Evolutionary conservation across 2,888 invertebrate species (phyloP).

Genomic region (Caenorhabditis macrosperma): DNA sequence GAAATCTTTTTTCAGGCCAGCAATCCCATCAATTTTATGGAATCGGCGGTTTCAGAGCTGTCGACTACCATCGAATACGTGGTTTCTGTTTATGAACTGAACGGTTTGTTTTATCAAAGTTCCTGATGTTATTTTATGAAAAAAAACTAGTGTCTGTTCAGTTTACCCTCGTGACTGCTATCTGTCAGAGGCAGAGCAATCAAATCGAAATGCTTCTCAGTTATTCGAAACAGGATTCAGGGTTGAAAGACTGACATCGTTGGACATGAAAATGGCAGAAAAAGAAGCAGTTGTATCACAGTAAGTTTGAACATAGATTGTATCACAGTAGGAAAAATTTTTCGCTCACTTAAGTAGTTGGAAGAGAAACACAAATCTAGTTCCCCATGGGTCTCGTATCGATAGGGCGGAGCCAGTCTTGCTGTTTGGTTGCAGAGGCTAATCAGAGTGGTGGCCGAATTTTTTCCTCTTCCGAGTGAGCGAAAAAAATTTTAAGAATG

Average conservation of each 20-base stretch:
- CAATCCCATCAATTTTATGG: background rate
- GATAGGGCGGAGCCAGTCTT: no score
- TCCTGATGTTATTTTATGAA: background rate
- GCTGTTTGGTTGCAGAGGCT: no score
- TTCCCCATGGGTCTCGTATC: no score
- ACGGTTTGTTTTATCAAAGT: slow-evolving; percentile 2
- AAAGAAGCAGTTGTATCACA: background rate
- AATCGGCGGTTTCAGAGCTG: slow-evolving; percentile 14
- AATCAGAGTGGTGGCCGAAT: no score
- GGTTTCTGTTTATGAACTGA: slow-evolving; percentile 13
- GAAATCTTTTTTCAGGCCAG: slow-evolving; percentile 4
- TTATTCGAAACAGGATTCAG: slow-evolving; percentile 36
- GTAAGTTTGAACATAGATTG: background rate
- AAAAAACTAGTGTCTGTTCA: slow-evolving; percentile 6
- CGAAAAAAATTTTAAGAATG: no score
- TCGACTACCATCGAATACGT: slow-evolving; percentile 14
- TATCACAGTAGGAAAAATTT: background rate
- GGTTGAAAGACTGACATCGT: slow-evolving; percentile 23
- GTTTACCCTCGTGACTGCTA: slow-evolving; percentile 27
- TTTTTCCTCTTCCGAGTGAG: no score
- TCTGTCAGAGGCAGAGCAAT: background rate
- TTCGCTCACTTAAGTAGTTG: no score
- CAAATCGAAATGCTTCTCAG: slow-evolving; percentile 12
- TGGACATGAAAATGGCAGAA: background rate
- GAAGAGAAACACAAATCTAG: no score